phyloP scores from a whole-genome alignment of 37 sponge, comb jelly and placozoan genomes.

The Eunapius fragilis region DNA sequence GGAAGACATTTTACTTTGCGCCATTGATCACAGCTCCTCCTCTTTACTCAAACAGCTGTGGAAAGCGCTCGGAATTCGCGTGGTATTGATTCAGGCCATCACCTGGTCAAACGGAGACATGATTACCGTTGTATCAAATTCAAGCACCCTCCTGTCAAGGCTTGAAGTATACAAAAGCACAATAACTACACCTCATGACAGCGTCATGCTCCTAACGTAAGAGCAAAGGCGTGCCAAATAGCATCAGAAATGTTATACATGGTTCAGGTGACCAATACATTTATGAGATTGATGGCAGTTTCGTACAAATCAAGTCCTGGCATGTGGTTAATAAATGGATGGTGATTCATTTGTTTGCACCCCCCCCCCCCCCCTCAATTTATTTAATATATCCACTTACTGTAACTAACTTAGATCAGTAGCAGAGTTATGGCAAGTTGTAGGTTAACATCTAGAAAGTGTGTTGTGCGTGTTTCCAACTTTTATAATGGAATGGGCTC shows the following conservation, averaged over 20 bases:
- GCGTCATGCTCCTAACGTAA: slow-evolving; percentile 46
- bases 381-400: no score
- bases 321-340: no score
- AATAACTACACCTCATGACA: slow-evolving; percentile 6
- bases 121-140: slow-evolving; percentile 19
- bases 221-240: background rate
- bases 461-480: no score
- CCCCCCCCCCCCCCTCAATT: no score
- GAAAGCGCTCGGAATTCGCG: slow-evolving; percentile 19
- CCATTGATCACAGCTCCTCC: background rate
- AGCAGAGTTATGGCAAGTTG: no score
- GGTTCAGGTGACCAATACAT: background rate
- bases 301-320: no score
- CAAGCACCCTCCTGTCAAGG: slow-evolving; percentile 17
- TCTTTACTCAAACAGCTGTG: slow-evolving; percentile 4
- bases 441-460: no score
- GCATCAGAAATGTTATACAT: background rate
- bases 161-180: slow-evolving; percentile 21
- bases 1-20: background rate
- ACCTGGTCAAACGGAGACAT: slow-evolving; percentile 31
- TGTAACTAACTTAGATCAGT: no score
- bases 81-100: slow-evolving; percentile 40
- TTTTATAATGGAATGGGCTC: background rate
- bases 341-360: no score
- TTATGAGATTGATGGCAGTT: no score